Percentiles rank a stretch among this genome's conserved stretches.
These are phyloP conservation scores for Drosophila bocqueti DNA, from an alignment of 1,140 invertebrate genomes.

Conservation along the genomic window DNA sequence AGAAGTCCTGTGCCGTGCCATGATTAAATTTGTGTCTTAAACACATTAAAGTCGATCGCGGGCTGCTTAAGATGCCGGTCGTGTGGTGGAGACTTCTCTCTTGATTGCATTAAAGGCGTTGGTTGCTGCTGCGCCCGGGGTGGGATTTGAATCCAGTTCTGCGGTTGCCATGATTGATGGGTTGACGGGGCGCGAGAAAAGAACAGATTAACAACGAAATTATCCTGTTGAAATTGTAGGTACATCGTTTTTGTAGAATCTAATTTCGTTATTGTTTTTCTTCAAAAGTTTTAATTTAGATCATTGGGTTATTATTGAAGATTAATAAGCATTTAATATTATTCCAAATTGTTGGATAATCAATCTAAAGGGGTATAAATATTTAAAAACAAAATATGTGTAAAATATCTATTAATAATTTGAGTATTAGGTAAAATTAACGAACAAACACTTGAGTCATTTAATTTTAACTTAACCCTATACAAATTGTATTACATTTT, in stretches of 20 bases:
- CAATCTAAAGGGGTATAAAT: background rate
- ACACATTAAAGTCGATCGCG: slow-evolving; percentile 61
- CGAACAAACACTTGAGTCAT: background rate
- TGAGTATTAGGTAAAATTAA: no score
- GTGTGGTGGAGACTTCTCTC: slow-evolving; percentile 33
- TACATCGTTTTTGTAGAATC: background rate
- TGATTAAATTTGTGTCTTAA: slow-evolving; percentile 81
- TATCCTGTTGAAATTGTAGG: slow-evolving; percentile 13
- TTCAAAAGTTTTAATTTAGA: background rate
- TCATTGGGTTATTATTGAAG: no score
- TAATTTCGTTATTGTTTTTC: background rate
- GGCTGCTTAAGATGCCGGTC: slow-evolving; percentile 74
- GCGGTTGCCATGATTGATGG: slow-evolving; percentile 59
- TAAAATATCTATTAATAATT: no score
- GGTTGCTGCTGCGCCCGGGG: slow-evolving; percentile 6
- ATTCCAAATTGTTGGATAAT: background rate
- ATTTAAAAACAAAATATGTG: no score
- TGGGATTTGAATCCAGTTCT: slow-evolving; percentile 54
- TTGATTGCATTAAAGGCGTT: slow-evolving; percentile 68
- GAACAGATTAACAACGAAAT: slow-evolving; percentile 16
- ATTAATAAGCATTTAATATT: background rate
- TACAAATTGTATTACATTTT: background rate
- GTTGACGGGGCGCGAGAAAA: background rate
- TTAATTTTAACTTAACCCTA: background rate
- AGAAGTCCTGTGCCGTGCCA: slow-evolving; percentile 11